Evolutionary conservation across 2,797 vertebrate species (phyloP), one percentile per base, ranked within the genome.

Genomic region (Oreochromis grahami): DNA sequence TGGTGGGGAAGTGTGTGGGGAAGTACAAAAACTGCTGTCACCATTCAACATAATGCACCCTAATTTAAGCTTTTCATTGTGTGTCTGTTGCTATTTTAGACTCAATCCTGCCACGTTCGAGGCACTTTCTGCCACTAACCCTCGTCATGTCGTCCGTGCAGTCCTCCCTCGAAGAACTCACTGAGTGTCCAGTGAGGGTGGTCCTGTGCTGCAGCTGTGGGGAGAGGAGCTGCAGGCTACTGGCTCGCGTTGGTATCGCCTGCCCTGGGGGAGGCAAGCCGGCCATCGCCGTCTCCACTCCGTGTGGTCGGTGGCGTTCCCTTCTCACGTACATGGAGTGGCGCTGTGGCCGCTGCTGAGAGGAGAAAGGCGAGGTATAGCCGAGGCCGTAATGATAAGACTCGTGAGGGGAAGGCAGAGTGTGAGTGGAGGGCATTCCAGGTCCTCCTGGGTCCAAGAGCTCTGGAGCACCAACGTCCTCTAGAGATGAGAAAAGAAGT

Each of bases 311-410:
- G 89, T 98, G 98, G 91, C 98, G 98, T 94, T 99, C 98, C 90
- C 98, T 97, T 91, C 98, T 97, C 94, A 99, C 98, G 78, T 99
- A 99, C 98, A 99, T 99, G 82, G 98, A 99, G 95, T 99, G 98
- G 84, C 98, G 97, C 87, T 99, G 98, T 89, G 98, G 98, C 65
- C 98, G 97, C 92, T 99, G 98, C 94, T 99, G 98, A 48, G 98
- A 99, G 87, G 98, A 99, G 94, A 99, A 99, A 85, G 98, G 98
- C 87, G 98, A 99, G 89, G 98, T 99, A 85, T 99, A 99, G 93
- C 98, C 98, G 92, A 99, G 94, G 84, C 98, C 98, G 12, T 99
- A 99, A 48, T 98, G 98, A 96, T 98, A 98, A 29, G 98, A 98
- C 87, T 99, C 98, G 1, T 99, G 98, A 76, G 98, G 98, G 72